Evolutionary conservation across 2,797 vertebrate species (phyloP), one percentile per base, ranked within the genome.

Genomic region (Halcyon smyrnensis): DNA sequence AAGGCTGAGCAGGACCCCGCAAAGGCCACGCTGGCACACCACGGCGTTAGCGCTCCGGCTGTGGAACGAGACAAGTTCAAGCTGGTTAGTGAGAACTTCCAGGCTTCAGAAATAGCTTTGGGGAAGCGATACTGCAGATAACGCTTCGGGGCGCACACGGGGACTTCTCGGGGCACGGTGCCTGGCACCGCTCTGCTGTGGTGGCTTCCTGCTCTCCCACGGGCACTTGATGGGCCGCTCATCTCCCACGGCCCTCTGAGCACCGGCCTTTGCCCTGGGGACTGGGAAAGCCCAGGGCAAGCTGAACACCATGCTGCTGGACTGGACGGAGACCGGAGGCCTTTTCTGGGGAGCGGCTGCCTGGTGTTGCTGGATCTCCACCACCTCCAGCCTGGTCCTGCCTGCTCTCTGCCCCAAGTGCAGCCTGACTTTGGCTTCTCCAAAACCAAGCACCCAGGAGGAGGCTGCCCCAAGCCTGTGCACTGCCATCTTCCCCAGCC

Each of bases 11-110:
- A 37, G 84, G 50, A n/a, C 30, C 57, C 69, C 8, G 62, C 20
- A 0, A 37, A 32, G 53, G 64, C 18, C 2, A 5, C 15, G 0
- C 37, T 6, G 54, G 10, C 69, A 37, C 57, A 11, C 1, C 64
- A 0, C 0, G 0, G 62, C 8, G 4, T 3, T 2, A 36, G 15
- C 0, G 30, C 70, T n/a, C 9, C 0, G 7, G 15, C 54, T 48
- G 37, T 2, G 0, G 27, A 71, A 64, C 41, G 18, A 53, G 77
- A 43, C 43, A 5, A 65, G 63, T 8, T 87, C 32, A 30, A 19
- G 75, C 41, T 39, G 81, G 20, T 43, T 27, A 76, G 67, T 1
- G 62, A 93, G 81, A 97, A 46, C 84, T 70, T 59, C 62, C 57
- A 3, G 6, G 69, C 25, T 70, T 19, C 89, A 93, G 59, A 97